Evolutionary conservation across 1,140 invertebrate species (phyloP), one percentile per base, ranked within the genome.

Genomic region (Schlechtendalia chinensis): DNA sequence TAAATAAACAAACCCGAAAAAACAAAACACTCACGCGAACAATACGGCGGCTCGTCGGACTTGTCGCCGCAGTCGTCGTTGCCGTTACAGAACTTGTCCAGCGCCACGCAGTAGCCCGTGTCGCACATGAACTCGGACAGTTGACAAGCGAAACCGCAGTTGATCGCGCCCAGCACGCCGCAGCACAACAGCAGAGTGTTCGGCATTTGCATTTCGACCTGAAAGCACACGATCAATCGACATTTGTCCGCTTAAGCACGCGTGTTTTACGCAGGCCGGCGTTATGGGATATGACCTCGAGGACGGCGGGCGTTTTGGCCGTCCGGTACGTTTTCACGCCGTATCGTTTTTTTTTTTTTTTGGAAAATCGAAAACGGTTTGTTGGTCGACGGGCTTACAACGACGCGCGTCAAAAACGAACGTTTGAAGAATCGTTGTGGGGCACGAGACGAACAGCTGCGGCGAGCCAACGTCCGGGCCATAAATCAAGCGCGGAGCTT

Each of bases 51-150:
- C 85, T 94, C 93, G 85, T 94, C 93, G 74, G 90, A 91, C 83
- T 91, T 91, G 85, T 94, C 93, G 4, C 89, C 88, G 84, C 93
- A 94, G 85, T 94, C 92, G 83, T 92, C 89, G 81, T 90, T 88
- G 8, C 93, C 92, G 84, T 94, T 92, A 85, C 93, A 94, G 86
- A 89, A 93, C 83, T 90, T 90, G 85, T 93, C 92, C 83, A 91
- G 87, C 11, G 90, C 89, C 82, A 94, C 88, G 86, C 93, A 94
- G 83, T 90, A 88, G 54, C 90, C 90, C 47, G 90, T 91, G 83
- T 89, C 89, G 86, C 92, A 93, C 79, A 87, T 87, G 84, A 86
- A 89, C 84, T 91, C 89, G 50, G 89, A 90, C 27, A 88, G 85
- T 74, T 87, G 86, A 84, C 89, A 90, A 47, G 39, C n/a, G 17